These are phyloP conservation scores for Diabrotica balteata DNA, from an alignment of 2,888 invertebrate species.

Conservation along the genomic window DNA sequence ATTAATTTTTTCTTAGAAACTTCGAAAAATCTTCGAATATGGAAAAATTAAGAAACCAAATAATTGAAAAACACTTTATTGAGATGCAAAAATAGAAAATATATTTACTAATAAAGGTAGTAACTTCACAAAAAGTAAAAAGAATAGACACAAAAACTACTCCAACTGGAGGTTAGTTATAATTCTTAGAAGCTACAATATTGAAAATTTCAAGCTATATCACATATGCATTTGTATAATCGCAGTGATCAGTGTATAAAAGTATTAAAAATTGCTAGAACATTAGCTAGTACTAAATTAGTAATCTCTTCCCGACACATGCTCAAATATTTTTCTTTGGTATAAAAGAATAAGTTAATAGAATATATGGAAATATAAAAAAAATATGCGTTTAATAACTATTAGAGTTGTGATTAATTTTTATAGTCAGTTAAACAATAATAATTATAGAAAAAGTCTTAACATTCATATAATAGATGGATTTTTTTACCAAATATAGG, in stretches of 20 bases:
- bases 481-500: too few relatives aligned
- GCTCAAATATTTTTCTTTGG: too few relatives aligned
- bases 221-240: constrained; percentile 21
- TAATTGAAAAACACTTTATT: constrained; percentile 8
- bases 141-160: background rate
- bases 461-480: too few relatives aligned
- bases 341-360: too few relatives aligned
- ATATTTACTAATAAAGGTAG: constrained; percentile 12
- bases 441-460: too few relatives aligned
- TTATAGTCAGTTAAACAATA: too few relatives aligned
- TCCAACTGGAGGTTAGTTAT: constrained; percentile 1
- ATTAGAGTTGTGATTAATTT: too few relatives aligned
- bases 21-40: too few relatives aligned
- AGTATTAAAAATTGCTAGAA: constrained; percentile 11
- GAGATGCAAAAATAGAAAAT: constrained; percentile 20
- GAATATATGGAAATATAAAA: too few relatives aligned
- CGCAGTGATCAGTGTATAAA: constrained; percentile 18
- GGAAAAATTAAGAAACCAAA: background rate
- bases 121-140: background rate
- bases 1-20: too few relatives aligned
- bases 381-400: too few relatives aligned
- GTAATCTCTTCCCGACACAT: too few relatives aligned
- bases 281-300: constrained; percentile 5
- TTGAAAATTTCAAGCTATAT: constrained; percentile 18
- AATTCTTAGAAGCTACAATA: constrained; percentile 14